phyloP scores from a whole-genome alignment of 2,113 vertebrate species.

The Cryptomyrus ogoouensis region DNA sequence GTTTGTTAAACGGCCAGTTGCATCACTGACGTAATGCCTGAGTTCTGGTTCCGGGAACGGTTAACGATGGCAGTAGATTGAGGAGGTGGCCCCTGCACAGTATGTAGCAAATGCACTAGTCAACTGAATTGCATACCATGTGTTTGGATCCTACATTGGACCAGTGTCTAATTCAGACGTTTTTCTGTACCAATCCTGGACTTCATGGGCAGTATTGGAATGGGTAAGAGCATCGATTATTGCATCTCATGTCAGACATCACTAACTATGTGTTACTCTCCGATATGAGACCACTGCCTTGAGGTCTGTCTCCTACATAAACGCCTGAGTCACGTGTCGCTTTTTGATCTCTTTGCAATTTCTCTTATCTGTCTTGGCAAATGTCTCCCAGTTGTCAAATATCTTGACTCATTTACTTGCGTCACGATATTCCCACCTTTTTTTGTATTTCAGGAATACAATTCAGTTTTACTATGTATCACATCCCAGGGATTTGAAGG shows the following conservation, averaged over 20 bases:
- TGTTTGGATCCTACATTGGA: background rate
- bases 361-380: background rate
- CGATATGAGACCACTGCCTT: background rate
- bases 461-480: background rate
- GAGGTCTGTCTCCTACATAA: background rate
- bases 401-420: background rate
- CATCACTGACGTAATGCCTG: background rate
- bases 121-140: background rate
- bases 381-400: background rate
- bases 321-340: background rate
- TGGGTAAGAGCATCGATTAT: background rate
- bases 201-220: background rate
- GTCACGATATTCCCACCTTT: background rate
- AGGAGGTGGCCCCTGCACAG: background rate
- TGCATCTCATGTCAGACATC: background rate
- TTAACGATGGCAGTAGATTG: background rate
- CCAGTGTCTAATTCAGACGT: background rate
- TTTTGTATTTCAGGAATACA: background rate
- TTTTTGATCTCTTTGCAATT: background rate
- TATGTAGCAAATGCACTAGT: background rate
- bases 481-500: background rate
- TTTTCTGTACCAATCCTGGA: background rate
- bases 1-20: background rate
- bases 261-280: background rate
- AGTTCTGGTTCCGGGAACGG: too few species aligned